Evolutionary conservation across 2,113 vertebrate species (phyloP).

Genomic region (Nanorana parkeri): DNA sequence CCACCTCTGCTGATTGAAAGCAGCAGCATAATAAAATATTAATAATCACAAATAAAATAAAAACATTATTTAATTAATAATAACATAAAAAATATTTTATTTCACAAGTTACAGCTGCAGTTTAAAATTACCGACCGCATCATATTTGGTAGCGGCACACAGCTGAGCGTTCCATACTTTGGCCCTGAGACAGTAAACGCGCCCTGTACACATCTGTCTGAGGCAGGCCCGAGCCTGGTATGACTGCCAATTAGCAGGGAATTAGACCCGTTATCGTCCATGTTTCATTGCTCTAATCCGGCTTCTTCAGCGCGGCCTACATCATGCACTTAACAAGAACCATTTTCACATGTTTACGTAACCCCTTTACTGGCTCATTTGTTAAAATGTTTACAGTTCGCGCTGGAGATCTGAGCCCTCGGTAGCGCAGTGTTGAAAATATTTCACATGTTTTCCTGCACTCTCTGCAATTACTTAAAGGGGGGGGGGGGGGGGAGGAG

Average conservation of each 20-base stretch:
- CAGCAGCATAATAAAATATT: too few species aligned
- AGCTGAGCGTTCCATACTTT: constrained; percentile 10
- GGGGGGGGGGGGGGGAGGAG: not conserved
- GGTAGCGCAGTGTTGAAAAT: constrained; percentile 48
- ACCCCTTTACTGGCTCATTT: constrained; percentile 33
- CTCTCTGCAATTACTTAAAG: constrained; percentile 36
- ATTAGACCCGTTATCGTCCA: constrained; percentile 43
- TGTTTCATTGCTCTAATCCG: constrained; percentile 40
- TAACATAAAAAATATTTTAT: too few species aligned
- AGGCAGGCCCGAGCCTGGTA: constrained; percentile 10
- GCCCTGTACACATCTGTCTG: constrained; percentile 25
- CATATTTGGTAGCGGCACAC: not conserved
- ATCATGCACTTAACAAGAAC: constrained; percentile 32
- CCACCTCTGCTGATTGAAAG: too few species aligned
- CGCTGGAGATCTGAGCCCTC: constrained; percentile 42
- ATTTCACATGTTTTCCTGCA: constrained; percentile 43
- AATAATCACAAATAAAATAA: too few species aligned
- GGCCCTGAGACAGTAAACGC: constrained; percentile 13
- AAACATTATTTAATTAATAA: too few species aligned
- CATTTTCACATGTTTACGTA: constrained; percentile 40
- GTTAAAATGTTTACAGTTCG: constrained; percentile 41
- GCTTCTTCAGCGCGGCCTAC: constrained; percentile 29
- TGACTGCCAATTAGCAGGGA: constrained; percentile 43
- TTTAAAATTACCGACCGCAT: not conserved
- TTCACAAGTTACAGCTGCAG: not conserved